A percentile compares a stretch with the other conserved stretches of the same genome.
These are phyloP conservation scores for Frieseomelitta varia DNA, from an alignment of 1,140 invertebrate species.

Conservation along the genomic window DNA sequence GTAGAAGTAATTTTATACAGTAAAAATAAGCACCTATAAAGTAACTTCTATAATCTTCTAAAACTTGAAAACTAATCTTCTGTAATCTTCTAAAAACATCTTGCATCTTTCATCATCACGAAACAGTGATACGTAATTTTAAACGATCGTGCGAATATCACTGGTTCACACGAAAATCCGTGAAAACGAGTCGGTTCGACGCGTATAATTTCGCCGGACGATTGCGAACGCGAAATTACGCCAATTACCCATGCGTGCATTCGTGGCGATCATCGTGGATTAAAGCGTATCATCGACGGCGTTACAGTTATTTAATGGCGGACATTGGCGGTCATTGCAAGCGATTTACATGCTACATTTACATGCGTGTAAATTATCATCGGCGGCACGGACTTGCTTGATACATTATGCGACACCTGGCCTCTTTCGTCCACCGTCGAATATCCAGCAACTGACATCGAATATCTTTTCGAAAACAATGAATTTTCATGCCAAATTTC, in stretches of 20 bases:
- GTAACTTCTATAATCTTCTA: too few relatives aligned
- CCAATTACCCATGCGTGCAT: constrained; percentile 24
- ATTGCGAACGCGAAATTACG: constrained; percentile 31
- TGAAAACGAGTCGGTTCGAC: constrained; percentile 10
- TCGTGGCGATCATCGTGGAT: constrained; percentile 50
- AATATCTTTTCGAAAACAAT: too few relatives aligned
- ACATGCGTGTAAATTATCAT: constrained; percentile 39
- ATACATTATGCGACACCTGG: constrained; percentile 6
- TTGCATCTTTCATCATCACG: not conserved
- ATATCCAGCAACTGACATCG: too few relatives aligned
- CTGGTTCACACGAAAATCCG: not conserved
- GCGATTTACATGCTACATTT: constrained; percentile 22
- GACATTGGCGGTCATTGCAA: constrained; percentile 13
- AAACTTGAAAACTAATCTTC: too few relatives aligned
- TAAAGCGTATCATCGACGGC: constrained; percentile 30
- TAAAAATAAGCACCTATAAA: too few relatives aligned
- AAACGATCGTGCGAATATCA: not conserved
- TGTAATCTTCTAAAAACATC: too few relatives aligned
- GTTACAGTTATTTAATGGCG: constrained; percentile 37
- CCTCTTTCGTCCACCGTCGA: not conserved
- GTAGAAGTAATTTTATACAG: too few relatives aligned
- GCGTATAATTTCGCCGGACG: constrained; percentile 37
- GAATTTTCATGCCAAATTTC: too few relatives aligned
- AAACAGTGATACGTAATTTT: not conserved
- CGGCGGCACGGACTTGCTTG: not conserved